Conservation (phyloP, 2,113 vertebrate species). For the Cavia aperea region DNA sequence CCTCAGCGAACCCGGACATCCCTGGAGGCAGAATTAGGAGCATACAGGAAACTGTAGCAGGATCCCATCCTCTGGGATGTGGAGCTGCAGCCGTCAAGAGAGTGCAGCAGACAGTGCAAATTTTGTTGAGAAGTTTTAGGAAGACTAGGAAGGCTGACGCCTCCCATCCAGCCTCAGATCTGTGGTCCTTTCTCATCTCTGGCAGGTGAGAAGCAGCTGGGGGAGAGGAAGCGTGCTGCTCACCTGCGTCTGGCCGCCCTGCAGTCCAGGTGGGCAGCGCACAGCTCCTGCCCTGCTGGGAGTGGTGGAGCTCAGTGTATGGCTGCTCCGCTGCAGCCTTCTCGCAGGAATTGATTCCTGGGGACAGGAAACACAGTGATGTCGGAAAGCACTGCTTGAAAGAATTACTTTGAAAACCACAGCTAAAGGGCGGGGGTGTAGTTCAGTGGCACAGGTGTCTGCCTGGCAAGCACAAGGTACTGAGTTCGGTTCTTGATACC, state of each 20-base stretch:
- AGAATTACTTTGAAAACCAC: not conserved
- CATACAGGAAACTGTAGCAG: too few species aligned
- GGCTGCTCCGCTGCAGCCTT: not conserved
- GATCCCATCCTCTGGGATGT: not conserved
- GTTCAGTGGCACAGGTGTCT: too few species aligned
- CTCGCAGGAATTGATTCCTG: not conserved
- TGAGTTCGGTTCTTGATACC: too few species aligned
- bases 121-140: not conserved
- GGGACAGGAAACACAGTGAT: not conserved
- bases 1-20: not conserved
- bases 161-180: not conserved
- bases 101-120: not conserved
- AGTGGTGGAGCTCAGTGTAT: not conserved
- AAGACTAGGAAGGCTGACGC: not conserved
- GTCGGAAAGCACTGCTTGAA: not conserved
- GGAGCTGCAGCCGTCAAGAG: not conserved
- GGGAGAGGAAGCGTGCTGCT: slow-evolving; percentile 24
- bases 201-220: not conserved
- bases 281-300: not conserved
- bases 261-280: not conserved
- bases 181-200: not conserved
- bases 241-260: not conserved
- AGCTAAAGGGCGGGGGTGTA: not conserved
- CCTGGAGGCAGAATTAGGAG: not conserved
- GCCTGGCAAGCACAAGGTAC: too few species aligned